These are phyloP conservation scores for Apamea anceps DNA, from an alignment of 2,888 invertebrate species.

Conservation along the genomic window DNA sequence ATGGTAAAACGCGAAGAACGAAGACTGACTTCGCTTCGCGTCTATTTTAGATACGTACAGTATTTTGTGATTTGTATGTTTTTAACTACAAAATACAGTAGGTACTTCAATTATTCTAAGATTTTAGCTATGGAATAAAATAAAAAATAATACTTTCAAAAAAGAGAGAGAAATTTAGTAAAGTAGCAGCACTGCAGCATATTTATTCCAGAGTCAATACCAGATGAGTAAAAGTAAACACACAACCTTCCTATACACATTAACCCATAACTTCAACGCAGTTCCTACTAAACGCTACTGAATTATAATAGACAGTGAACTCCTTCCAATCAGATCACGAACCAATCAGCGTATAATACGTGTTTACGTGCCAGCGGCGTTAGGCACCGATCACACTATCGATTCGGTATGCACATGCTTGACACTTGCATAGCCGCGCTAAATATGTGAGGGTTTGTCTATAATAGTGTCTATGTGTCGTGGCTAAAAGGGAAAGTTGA, in stretches of 20 bases:
- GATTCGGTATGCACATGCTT: conserved; percentile 78
- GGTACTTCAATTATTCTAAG: too few relatives aligned
- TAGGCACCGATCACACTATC: conserved; percentile 76
- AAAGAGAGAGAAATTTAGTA: too few relatives aligned
- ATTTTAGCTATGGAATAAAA: too few relatives aligned
- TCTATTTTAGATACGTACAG: neutral
- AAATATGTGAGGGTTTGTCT: conserved; percentile 63
- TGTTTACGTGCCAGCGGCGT: conserved; percentile 49
- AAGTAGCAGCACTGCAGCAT: too few relatives aligned
- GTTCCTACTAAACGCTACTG: neutral
- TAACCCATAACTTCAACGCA: neutral
- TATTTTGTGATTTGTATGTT: neutral
- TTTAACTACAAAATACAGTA: too few relatives aligned
- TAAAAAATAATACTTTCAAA: too few relatives aligned
- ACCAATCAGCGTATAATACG: conserved; percentile 44
- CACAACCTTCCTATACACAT: neutral
- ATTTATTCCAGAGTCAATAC: too few relatives aligned
- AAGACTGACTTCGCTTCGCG: neutral
- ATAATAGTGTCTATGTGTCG: conserved; percentile 18
- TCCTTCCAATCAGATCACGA: conserved; percentile 28
- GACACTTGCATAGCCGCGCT: conserved; percentile 70
- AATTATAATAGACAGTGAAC: neutral
- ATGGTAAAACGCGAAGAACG: neutral
- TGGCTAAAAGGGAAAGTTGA: neutral
- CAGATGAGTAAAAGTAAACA: neutral